These are phyloP conservation scores for Pelagia noctiluca DNA, from an alignment of 30 jellyfish, hydroid and myxozoan genomes.

Conservation along the genomic window DNA sequence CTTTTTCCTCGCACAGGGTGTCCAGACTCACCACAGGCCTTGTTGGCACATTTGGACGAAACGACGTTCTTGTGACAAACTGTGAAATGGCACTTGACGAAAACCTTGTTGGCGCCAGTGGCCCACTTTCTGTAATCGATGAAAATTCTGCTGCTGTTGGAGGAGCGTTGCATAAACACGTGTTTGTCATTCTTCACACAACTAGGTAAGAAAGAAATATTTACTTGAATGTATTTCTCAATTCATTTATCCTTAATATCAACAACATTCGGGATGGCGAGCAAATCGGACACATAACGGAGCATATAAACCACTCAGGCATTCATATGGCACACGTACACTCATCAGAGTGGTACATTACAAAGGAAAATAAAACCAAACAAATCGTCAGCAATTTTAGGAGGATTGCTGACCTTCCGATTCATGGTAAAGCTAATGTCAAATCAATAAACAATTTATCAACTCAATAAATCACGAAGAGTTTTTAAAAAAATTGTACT, in stretches of 20 bases:
- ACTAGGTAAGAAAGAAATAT: too few species aligned
- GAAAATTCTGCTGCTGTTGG: slow-evolving; percentile 10
- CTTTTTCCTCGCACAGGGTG: slow-evolving; percentile 17
- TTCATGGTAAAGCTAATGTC: background rate
- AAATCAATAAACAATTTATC: too few species aligned
- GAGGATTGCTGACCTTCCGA: background rate
- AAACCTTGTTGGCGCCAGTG: slow-evolving; percentile 4
- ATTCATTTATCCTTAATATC: too few species aligned
- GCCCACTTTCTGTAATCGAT: slow-evolving; percentile 51
- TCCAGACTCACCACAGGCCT: background rate
- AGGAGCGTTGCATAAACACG: slow-evolving; percentile 10
- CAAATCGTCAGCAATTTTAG: background rate
- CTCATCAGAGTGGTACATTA: too few species aligned
- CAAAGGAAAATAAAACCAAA: too few species aligned
- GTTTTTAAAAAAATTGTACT: too few species aligned
- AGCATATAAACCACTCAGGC: too few species aligned
- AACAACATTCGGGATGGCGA: too few species aligned
- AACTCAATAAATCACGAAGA: too few species aligned
- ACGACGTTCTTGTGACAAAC: slow-evolving; percentile 57
- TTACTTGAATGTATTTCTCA: too few species aligned
- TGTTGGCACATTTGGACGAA: slow-evolving; percentile 23
- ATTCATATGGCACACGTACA: too few species aligned
- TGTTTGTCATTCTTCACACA: slow-evolving; percentile 15
- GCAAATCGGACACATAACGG: too few species aligned
- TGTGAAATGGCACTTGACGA: slow-evolving; percentile 52